Evolutionary conservation across 2,113 vertebrate species (phyloP), one percentile per base, ranked within the genome.

Genomic region (Anolis carolinensis): DNA sequence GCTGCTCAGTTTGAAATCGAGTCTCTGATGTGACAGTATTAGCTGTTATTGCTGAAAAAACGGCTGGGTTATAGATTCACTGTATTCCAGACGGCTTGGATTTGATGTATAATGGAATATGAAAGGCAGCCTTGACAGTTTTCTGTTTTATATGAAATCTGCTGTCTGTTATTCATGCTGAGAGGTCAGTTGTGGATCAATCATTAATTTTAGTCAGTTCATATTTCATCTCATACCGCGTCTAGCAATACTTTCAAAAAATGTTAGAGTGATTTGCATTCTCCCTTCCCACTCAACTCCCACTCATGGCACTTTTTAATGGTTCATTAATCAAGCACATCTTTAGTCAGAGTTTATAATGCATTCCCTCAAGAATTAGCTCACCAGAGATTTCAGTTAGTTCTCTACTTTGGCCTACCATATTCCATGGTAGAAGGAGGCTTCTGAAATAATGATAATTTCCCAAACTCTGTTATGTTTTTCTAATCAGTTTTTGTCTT

Each of bases 371-470:
- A 76, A 67, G 88, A 90, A 82, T 89, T 91, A 89, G 83, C 85
- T 89, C 55, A 88, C 89, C 90, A 39, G 87, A 21, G 63, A 71
- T 89, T 92, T 86, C 86, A 83, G 82, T 74, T 89, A 90, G 74
- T 87, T 75, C 87, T 82, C 87, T 82, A 82, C 4, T 93, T 93
- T 94, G 89, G 91, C 91, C 91, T 79, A 0, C 87, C 89, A 86
- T 87, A 90, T 91, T 91, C 87, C 93, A 86, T 90, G 92, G 91
- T 90, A 90, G 92, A 93, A 88, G 93, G 89, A 94, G 91, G 90
- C 92, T 93, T 87, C 93, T 77, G 86, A 94, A 94, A 91, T 68
- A 83, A 89, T 88, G 87, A 0, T 82, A 88, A 88, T 93, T 92
- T 91, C 88, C 85, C 92, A 93, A 92, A 87, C 86, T 89, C 84